Evolutionary conservation across 2,797 vertebrate species (phyloP).

Genomic region (Ciconia nigra): DNA sequence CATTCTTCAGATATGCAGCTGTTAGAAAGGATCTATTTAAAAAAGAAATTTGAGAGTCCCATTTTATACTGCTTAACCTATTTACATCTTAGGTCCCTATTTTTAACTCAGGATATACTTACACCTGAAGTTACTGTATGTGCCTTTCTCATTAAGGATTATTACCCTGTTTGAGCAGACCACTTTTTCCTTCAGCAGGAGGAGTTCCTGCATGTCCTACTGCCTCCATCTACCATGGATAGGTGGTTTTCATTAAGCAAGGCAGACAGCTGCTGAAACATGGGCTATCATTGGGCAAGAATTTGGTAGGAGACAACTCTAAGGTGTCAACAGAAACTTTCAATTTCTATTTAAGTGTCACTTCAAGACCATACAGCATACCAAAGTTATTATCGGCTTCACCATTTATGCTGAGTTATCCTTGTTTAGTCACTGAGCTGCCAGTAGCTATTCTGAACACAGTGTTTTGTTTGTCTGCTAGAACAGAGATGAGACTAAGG

Average conservation of each 20-base stretch:
- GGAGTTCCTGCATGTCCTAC: not conserved
- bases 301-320: not conserved
- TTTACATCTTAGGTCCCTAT: not conserved
- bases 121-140: not conserved
- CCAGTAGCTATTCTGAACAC: not conserved
- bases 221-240: accelerated
- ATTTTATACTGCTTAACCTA: not conserved
- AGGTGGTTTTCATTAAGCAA: not conserved
- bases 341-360: not conserved
- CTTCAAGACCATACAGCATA: not conserved
- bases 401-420: not conserved
- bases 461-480: not conserved
- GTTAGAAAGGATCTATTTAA: not conserved
- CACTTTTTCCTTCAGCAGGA: not conserved
- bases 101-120: not conserved
- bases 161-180: not conserved
- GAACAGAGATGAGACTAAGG: not conserved
- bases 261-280: not conserved
- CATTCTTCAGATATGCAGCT: not conserved
- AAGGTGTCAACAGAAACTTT: not conserved
- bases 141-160: not conserved
- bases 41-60: not conserved
- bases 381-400: not conserved
- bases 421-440: not conserved
- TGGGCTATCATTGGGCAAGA: not conserved